A percentile compares a stretch with the other conserved stretches of the same genome.
Evolutionary conservation across 2,113 vertebrate genomes (phyloP).

Genomic region (Ophiodon elongatus): DNA sequence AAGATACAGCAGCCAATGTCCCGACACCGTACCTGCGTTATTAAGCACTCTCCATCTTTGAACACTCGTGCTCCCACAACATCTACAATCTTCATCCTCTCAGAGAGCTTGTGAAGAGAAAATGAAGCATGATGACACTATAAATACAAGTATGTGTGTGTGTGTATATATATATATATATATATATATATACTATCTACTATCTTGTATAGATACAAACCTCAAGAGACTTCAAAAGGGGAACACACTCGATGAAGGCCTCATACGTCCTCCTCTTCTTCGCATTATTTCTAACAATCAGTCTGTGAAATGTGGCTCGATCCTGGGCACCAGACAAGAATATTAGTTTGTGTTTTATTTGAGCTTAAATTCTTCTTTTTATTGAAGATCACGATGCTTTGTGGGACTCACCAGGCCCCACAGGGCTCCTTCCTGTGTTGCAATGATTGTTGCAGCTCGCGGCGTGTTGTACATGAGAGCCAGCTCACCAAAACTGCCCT

Average conservation of each 20-base stretch:
- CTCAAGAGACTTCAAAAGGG: slow-evolving; percentile 94
- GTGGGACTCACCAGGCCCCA: slow-evolving; percentile 92
- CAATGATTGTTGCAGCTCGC: slow-evolving; percentile 93
- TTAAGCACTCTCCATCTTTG: slow-evolving; percentile 90
- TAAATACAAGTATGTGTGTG: background rate
- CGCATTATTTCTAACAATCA: slow-evolving; percentile 96
- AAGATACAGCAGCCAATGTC: background rate
- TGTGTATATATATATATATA: background rate
- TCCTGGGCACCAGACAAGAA: slow-evolving; percentile 82
- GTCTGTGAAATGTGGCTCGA: slow-evolving; percentile 94
- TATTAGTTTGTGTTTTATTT: background rate
- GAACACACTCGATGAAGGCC: slow-evolving; percentile 94
- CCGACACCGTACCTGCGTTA: slow-evolving; percentile 87
- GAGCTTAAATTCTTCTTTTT: background rate
- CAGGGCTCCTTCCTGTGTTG: slow-evolving; percentile 91
- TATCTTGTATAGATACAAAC: slow-evolving; percentile 74
- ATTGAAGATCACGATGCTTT: background rate
- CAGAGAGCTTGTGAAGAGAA: slow-evolving; percentile 84
- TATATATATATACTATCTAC: background rate
- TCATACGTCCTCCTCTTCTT: slow-evolving; percentile 94
- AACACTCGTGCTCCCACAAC: slow-evolving; percentile 91
- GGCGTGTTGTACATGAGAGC: slow-evolving; percentile 99
- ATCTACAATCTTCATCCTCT: slow-evolving; percentile 97
- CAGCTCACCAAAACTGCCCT: slow-evolving; percentile 95
- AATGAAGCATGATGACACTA: background rate